These are phyloP conservation scores for Saguinus imperator DNA, from an alignment of 2,113 vertebrate species.

Conservation along the genomic window DNA sequence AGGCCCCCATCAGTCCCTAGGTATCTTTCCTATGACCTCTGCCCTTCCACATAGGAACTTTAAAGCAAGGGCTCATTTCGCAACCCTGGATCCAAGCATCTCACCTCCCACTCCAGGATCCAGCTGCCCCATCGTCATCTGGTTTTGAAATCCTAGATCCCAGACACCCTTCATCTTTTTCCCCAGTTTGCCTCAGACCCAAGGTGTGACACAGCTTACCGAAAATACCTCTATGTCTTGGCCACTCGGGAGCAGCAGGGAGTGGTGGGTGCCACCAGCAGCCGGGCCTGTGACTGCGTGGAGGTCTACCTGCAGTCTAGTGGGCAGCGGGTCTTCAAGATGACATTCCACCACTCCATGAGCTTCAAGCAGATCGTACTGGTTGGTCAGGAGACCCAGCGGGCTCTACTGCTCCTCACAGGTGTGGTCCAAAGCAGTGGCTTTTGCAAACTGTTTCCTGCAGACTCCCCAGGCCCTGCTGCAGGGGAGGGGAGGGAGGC, in stretches of 20 bases:
- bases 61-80: not conserved
- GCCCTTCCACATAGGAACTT: not conserved
- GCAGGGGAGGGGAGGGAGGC: not conserved
- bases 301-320: conserved; percentile 84
- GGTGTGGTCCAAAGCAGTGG: conserved; percentile 59
- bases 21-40: not conserved
- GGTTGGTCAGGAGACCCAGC: conserved; percentile 79
- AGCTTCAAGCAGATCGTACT: conserved; percentile 82
- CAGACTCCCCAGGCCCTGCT: not conserved
- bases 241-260: conserved; percentile 65
- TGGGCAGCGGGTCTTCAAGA: conserved; percentile 81
- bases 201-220: conserved; percentile 78
- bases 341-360: conserved; percentile 85
- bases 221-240: conserved; percentile 84
- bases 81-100: not conserved
- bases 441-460: conserved; percentile 3
- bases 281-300: conserved; percentile 78
- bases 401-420: conserved; percentile 81
- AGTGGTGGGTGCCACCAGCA: not conserved
- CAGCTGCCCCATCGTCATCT: not conserved
- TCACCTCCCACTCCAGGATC: not conserved
- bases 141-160: not conserved
- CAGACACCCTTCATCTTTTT: not conserved
- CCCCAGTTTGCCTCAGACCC: conserved; percentile 83
- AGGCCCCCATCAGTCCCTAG: not conserved